Conservation (phyloP, 1,140 invertebrate genomes). For the Drosophila cardini region DNA sequence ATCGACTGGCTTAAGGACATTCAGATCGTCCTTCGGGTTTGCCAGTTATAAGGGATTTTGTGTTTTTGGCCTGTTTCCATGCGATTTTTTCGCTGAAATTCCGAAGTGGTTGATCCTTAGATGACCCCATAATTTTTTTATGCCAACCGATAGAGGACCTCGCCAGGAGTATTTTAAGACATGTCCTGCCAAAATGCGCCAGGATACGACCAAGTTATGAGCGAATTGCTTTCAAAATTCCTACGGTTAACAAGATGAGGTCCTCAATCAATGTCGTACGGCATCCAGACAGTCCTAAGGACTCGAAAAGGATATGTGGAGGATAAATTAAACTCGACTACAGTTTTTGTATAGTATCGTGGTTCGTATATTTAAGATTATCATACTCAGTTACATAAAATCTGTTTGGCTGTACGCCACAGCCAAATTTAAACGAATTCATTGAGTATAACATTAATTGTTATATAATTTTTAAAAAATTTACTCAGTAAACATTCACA, state of each 20-base stretch:
- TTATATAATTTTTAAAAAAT: slow-evolving; percentile 65
- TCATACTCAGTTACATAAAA: slow-evolving; percentile 34
- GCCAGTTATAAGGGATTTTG: neutral
- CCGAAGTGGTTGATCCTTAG: too few species aligned
- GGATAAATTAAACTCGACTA: slow-evolving; percentile 15
- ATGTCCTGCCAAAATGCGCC: neutral
- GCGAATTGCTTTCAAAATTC: neutral
- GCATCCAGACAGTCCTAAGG: neutral
- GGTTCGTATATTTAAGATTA: slow-evolving; percentile 51
- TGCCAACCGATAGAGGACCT: neutral
- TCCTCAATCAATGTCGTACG: too few species aligned
- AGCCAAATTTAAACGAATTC: slow-evolving; percentile 24
- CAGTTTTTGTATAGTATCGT: slow-evolving; percentile 44
- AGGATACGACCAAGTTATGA: neutral
- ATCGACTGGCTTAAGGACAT: neutral
- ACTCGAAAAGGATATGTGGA: neutral
- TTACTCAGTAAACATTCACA: slow-evolving; percentile 84
- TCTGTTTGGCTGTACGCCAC: slow-evolving; percentile 15
- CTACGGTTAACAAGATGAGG: too few species aligned
- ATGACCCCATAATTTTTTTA: neutral
- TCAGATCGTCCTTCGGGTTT: neutral
- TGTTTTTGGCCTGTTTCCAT: neutral
- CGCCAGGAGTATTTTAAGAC: neutral
- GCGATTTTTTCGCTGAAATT: neutral
- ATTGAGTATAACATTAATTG: slow-evolving; percentile 48